Base-by-base conservation (phyloP, 1,140 invertebrate genomes). In the Chymomyza costata region DNA sequence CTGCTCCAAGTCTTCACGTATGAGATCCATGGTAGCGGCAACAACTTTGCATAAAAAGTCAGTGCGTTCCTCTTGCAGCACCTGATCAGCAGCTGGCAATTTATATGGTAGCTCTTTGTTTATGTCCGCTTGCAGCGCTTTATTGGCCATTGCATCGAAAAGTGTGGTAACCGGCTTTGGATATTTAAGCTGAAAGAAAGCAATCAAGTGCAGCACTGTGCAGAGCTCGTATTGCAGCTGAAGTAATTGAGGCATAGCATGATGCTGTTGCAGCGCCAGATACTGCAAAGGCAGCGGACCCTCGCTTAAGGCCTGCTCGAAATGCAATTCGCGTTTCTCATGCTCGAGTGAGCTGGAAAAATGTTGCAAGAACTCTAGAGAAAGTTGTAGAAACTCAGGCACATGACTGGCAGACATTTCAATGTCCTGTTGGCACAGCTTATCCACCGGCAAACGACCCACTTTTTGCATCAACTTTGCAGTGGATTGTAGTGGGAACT, bases 391-490 rank as follows among this genome's bases (percentile, higher is more conserved):
- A 83, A 97, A 95, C 14, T 86, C 85, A 2, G 90, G 86, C 18
- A 95, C 86, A 71, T 90, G 88, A 2, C 87, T 85, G 65, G 93
- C 92, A 30, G 90, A 90, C 50, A 96, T 89, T 17, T 92, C 92
- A 44, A 94, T 86, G 60, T 93, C 91, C 83, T 93, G 92, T 28
- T 89, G 84, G 60, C 92, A 93, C 30, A 96, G 87, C 60, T 92
- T 89, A 71, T 95, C 95, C 86, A 95, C 96, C 0, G 94, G 94
- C 44, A 94, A 85, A 86, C 93, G 95, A 7, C 95, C 95, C 7
- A 93, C 90, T 87, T 96, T 97, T 65, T 97, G 95, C 31, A 97
- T 92, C 1, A 97, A 86, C 67, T 92, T 91, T 14, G 91, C 91
- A 14, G 89, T 87, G 0, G 89, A 86, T 86, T 95, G 92, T 74